These are phyloP conservation scores for Burhinus bistriatus DNA, from an alignment of 2,113 vertebrate species.

Conservation along the genomic window DNA sequence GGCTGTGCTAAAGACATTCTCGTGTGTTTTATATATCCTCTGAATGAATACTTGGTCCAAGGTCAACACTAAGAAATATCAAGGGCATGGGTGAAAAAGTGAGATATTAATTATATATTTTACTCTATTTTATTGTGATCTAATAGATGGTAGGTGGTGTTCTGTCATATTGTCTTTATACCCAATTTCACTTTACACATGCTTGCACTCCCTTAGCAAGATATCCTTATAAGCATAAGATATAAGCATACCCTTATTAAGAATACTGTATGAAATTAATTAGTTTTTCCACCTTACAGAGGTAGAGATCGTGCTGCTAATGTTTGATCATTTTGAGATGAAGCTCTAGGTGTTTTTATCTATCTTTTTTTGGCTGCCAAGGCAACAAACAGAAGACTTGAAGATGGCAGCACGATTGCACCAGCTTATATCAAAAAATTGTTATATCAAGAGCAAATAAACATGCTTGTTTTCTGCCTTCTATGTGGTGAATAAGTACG, in stretches of 20 bases:
- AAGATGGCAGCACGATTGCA: not conserved
- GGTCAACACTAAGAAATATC: not conserved
- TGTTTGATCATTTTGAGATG: not conserved
- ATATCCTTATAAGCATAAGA: not conserved
- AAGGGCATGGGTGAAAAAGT: not conserved
- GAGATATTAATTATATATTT: not conserved
- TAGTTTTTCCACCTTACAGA: not conserved
- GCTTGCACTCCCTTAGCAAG: not conserved
- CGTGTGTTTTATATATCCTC: not conserved
- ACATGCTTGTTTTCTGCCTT: not conserved
- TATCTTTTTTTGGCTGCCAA: not conserved
- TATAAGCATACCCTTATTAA: not conserved
- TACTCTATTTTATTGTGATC: not conserved
- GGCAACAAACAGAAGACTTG: not conserved
- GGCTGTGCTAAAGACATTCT: not conserved
- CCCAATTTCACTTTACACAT: not conserved
- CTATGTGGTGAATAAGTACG: not conserved
- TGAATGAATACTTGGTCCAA: not conserved
- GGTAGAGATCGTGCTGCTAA: not conserved
- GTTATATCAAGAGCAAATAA: slow-evolving; percentile 11
- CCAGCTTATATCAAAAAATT: not conserved
- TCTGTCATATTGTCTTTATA: not conserved
- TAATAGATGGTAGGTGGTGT: not conserved
- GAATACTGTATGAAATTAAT: not conserved
- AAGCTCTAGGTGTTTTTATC: not conserved